Conservation (phyloP, 2,888 invertebrate genomes). For the Plagodis pulveraria region DNA sequence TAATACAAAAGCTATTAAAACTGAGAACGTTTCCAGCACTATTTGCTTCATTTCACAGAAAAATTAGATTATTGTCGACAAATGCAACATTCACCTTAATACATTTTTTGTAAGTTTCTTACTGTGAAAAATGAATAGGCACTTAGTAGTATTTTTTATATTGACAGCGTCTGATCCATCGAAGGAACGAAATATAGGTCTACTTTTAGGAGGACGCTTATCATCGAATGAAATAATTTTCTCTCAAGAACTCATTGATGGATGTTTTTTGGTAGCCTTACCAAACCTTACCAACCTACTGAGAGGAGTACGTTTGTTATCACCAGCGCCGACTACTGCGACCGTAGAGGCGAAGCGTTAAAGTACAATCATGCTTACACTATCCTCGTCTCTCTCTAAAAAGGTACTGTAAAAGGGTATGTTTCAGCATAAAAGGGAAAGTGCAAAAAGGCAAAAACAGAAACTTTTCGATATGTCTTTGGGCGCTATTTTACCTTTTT, state of each 20-base stretch:
- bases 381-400: slow-evolving; percentile 63
- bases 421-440: slow-evolving; percentile 10
- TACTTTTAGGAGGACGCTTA: slow-evolving; percentile 70
- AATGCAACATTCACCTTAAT: too few relatives aligned
- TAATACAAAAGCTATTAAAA: too few relatives aligned
- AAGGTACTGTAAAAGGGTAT: slow-evolving; percentile 46
- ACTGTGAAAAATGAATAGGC: too few relatives aligned
- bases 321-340: slow-evolving; percentile 73
- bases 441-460: slow-evolving; percentile 8
- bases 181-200: slow-evolving; percentile 56
- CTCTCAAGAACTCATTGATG: slow-evolving; percentile 71
- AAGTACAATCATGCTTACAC: slow-evolving; percentile 74
- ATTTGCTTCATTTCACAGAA: too few relatives aligned
- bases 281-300: slow-evolving; percentile 49
- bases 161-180: slow-evolving; percentile 64
- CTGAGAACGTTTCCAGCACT: too few relatives aligned
- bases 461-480: slow-evolving; percentile 12
- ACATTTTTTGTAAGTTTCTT: too few relatives aligned
- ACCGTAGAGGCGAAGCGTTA: slow-evolving; percentile 64
- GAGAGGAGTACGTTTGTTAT: slow-evolving; percentile 66
- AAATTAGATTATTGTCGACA: too few relatives aligned
- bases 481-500: slow-evolving; percentile 27
- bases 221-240: slow-evolving; percentile 68
- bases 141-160: too few relatives aligned
- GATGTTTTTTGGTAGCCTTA: slow-evolving; percentile 60